Evolutionary conservation across 2,113 vertebrate genomes (phyloP).

Genomic region (Centropus bengalensis): DNA sequence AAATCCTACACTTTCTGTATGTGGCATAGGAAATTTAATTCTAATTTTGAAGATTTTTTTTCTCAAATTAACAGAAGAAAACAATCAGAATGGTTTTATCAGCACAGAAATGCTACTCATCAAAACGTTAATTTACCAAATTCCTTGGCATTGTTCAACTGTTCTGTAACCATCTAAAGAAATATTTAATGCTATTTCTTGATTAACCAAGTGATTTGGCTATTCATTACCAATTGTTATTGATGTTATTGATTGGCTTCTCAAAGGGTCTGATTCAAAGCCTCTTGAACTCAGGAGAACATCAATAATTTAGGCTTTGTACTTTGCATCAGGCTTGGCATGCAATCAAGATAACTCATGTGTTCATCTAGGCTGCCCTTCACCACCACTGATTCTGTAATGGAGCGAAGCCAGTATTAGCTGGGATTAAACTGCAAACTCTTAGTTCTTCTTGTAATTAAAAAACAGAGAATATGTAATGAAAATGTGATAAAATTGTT

Average conservation of each 20-base stretch:
- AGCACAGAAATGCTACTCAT: neutral
- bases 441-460: neutral
- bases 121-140: neutral
- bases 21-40: neutral
- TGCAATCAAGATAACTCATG: neutral
- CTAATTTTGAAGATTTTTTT: neutral
- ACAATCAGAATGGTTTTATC: neutral
- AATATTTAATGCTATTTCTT: neutral
- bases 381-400: neutral
- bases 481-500: neutral
- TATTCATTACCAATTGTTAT: neutral
- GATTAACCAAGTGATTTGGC: neutral
- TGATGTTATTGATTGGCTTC: neutral
- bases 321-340: neutral
- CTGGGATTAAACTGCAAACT: neutral
- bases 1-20: neutral
- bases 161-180: neutral
- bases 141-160: neutral
- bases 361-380: neutral
- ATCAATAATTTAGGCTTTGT: neutral
- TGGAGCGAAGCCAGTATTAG: neutral
- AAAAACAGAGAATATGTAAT: neutral
- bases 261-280: neutral
- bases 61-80: neutral
- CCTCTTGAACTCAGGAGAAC: neutral